phyloP scores from a whole-genome alignment of 1,140 invertebrate species.

The Drosophila sulfurigaster region DNA sequence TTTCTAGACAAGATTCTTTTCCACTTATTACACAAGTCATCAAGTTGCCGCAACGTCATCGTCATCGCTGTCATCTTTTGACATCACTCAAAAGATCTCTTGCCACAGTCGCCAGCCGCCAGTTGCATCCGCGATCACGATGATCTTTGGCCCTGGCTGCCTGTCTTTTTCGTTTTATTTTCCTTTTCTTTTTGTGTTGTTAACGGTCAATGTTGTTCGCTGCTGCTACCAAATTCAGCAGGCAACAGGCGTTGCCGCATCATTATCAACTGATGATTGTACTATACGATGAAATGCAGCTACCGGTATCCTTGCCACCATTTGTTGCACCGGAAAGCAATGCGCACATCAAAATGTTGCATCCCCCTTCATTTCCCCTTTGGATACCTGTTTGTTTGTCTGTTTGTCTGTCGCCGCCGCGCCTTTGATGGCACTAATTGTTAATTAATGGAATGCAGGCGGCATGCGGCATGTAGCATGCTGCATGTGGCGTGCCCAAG shows the following conservation, averaged over 20 bases:
- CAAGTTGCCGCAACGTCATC: slow-evolving; percentile 50
- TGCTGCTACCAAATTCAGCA: slow-evolving; percentile 44
- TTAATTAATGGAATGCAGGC: slow-evolving; percentile 79
- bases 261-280: slow-evolving; percentile 73
- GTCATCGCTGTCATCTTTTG: slow-evolving; percentile 75
- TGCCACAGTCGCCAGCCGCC: slow-evolving; percentile 2
- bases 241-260: slow-evolving; percentile 68
- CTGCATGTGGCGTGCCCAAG: slow-evolving; percentile 47
- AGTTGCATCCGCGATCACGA: no score
- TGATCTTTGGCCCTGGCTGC: slow-evolving; percentile 16
- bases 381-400: background rate
- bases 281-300: slow-evolving; percentile 22
- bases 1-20: slow-evolving; percentile 81
- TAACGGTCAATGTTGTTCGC: slow-evolving; percentile 60
- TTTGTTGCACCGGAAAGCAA: slow-evolving; percentile 61
- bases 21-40: slow-evolving; percentile 83
- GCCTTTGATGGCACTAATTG: slow-evolving; percentile 75
- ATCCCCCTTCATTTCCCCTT: background rate
- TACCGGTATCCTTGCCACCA: slow-evolving; percentile 59
- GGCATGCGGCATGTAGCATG: slow-evolving; percentile 46
- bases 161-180: background rate
- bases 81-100: slow-evolving; percentile 66
- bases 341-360: slow-evolving; percentile 35
- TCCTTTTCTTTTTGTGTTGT: slow-evolving; percentile 16
- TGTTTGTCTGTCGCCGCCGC: slow-evolving; percentile 21